phyloP scores from a whole-genome alignment of 2,797 vertebrate genomes.

The Sebastes diploproa region DNA sequence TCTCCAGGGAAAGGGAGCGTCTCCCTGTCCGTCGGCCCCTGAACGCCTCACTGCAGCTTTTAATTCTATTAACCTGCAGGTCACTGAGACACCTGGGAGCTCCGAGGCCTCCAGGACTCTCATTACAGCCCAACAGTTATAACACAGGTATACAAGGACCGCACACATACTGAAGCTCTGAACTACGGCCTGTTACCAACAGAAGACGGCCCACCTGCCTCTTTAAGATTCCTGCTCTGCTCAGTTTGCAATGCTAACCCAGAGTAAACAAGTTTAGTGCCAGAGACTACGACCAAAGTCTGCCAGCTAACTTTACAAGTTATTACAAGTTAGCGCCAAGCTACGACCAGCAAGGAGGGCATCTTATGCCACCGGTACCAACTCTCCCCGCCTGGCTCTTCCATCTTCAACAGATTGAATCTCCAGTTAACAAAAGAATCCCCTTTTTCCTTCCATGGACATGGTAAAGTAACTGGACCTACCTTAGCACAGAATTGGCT shows the following conservation, averaged over 20 bases:
- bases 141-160: background rate
- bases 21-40: slow-evolving; percentile 29
- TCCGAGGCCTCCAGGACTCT: background rate
- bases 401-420: no score
- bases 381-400: no score
- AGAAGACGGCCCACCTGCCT: no score
- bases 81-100: slow-evolving; percentile 20
- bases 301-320: no score
- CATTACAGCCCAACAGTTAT: background rate
- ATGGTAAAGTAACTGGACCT: background rate
- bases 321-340: no score
- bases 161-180: background rate
- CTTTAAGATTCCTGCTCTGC: no score
- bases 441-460: background rate
- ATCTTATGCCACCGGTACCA: no score
- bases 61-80: slow-evolving; percentile 33
- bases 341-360: no score
- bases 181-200: no score
- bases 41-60: slow-evolving; percentile 73
- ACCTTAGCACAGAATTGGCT: background rate
- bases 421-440: background rate
- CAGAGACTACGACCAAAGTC: no score
- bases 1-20: background rate
- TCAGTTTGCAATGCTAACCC: no score
- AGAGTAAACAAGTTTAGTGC: no score